A percentile compares a stretch with the other conserved stretches of the same genome.
These are phyloP conservation scores for Monopterus albus DNA, from an alignment of 2,113 vertebrate species.

Conservation along the genomic window DNA sequence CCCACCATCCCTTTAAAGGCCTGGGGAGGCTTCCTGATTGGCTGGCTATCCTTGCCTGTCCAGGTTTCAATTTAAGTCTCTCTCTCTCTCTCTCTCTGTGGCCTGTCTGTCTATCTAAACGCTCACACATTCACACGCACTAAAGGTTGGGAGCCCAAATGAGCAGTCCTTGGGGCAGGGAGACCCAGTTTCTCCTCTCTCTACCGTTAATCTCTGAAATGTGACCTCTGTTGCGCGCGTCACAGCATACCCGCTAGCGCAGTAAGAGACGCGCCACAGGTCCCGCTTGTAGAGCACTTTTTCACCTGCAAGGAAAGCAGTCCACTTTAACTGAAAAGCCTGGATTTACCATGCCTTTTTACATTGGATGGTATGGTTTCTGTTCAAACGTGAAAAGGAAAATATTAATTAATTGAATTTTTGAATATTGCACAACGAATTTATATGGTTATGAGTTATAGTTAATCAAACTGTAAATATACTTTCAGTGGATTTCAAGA, in stretches of 20 bases:
- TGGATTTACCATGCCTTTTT: background rate
- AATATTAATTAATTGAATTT: no score
- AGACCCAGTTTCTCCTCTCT: slow-evolving; percentile 12
- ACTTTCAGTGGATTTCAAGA: no score
- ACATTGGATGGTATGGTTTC: background rate
- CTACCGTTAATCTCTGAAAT: slow-evolving; percentile 52
- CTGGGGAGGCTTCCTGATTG: slow-evolving; percentile 64
- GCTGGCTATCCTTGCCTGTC: slow-evolving; percentile 35
- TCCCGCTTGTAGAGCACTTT: slow-evolving; percentile 57
- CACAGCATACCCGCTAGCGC: slow-evolving; percentile 21
- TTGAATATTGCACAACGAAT: no score
- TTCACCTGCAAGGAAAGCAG: slow-evolving; percentile 26
- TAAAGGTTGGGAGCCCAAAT: no score
- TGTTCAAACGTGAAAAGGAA: slow-evolving; percentile 10
- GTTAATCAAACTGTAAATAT: no score
- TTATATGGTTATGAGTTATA: no score
- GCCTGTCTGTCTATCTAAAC: background rate
- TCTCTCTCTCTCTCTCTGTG: slow-evolving; percentile 12
- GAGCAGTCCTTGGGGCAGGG: no score
- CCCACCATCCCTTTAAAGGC: slow-evolving; percentile 69
- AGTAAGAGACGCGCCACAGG: slow-evolving; percentile 67
- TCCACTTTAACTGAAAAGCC: slow-evolving; percentile 10
- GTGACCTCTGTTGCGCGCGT: slow-evolving; percentile 53
- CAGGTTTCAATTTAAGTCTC: slow-evolving; percentile 23
- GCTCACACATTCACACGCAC: background rate